A percentile compares a stretch with the other conserved stretches of the same genome.
Evolutionary conservation across 2,797 vertebrate genomes (phyloP).

Genomic region (Tarsius wallacei): DNA sequence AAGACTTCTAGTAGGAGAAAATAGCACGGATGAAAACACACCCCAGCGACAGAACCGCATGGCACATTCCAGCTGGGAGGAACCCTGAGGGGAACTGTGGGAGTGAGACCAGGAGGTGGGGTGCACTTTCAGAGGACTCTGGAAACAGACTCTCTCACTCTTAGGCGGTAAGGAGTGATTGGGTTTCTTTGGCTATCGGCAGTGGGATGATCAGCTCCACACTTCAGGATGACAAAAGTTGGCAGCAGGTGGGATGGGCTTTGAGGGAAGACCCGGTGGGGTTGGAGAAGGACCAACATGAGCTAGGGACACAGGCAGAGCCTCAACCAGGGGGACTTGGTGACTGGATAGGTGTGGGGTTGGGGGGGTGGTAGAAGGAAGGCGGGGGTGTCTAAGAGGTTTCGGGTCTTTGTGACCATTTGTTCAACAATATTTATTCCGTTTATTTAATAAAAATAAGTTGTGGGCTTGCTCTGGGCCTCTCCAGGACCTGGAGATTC

Average conservation of each 20-base stretch:
- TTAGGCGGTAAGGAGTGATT: neutral
- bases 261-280: neutral
- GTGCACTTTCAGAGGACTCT: neutral
- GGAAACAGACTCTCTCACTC: neutral
- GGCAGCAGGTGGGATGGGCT: neutral
- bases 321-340: neutral
- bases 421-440: neutral
- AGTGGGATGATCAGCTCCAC: neutral
- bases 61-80: neutral
- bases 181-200: neutral
- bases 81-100: neutral
- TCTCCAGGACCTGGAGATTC: neutral
- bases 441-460: neutral
- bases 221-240: neutral
- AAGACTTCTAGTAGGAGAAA: conserved; percentile 1
- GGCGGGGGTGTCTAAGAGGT: neutral
- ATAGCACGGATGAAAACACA: neutral
- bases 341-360: no score
- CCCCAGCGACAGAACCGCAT: neutral
- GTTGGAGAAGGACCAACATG: neutral
- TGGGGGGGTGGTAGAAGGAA: neutral
- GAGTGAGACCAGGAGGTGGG: neutral
- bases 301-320: neutral
- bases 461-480: neutral
- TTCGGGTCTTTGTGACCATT: neutral